Conservation (phyloP, 2,888 invertebrate genomes). For the Dysmachus trigonus region DNA sequence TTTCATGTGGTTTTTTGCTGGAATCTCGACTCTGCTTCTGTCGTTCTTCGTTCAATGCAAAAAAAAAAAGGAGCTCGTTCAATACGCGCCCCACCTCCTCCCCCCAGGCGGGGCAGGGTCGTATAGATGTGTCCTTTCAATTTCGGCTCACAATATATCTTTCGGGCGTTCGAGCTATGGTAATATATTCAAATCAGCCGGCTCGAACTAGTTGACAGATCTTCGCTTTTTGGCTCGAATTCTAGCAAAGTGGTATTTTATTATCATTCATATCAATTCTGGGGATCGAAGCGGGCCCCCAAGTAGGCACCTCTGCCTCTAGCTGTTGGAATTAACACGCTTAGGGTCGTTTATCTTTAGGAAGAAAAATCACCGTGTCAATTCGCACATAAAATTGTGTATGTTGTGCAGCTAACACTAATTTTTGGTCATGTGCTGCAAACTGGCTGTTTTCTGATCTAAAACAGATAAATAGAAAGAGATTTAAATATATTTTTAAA, state of each 20-base stretch:
- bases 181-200: slow-evolving; percentile 4
- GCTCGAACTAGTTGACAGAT: slow-evolving; percentile 17
- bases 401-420: neutral
- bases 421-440: neutral
- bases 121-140: neutral
- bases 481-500: neutral
- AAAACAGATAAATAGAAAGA: neutral
- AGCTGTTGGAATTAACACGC: neutral
- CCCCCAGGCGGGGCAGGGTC: neutral
- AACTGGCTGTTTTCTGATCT: neutral
- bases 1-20: slow-evolving; percentile 1
- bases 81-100: neutral
- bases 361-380: slow-evolving; percentile 14
- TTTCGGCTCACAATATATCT: neutral
- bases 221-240: neutral
- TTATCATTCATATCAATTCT: slow-evolving; percentile 22
- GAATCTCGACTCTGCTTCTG: neutral
- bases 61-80: neutral
- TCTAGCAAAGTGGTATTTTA: slow-evolving; percentile 15
- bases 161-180: neutral
- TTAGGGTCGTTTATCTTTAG: neutral
- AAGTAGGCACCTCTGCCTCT: neutral
- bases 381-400: neutral
- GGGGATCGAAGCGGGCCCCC: neutral
- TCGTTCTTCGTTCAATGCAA: neutral